Base-by-base conservation (phyloP, 2,797 vertebrate species). In the Rhabdomys pumilio region DNA sequence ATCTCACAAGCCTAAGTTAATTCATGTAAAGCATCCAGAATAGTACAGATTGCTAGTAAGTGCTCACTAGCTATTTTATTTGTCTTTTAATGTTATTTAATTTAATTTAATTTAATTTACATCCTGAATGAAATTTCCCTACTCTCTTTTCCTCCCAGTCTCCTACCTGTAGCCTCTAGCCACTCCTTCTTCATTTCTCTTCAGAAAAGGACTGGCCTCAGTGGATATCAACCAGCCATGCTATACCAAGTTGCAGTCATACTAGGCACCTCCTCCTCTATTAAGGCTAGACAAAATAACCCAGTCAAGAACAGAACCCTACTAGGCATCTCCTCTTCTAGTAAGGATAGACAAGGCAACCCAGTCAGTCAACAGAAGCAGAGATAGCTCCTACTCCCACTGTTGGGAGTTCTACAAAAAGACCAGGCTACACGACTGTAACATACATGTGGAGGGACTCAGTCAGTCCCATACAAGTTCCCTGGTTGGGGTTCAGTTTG, bases 151-250 rank as follows among this genome's bases (percentile, higher is more conserved):
- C 31, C 65, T 67, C 34, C 67, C 3, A 69, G 67, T 69, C 34
- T 15, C 34, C 17, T n/a, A n/a, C 15, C 2, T 2, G 6, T 1
- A 3, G 7, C 67, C 17, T 15, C 67, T 1, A n/a, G 19, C 15
- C 34, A 69, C 67, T 69, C 67, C 65, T 69, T 14, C 67, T 69
- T n/a, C 7, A 69, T 69, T 69, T 69, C 34, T n/a, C 67, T 69
- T 69, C 34, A 69, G 34, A 69, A 69, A 69, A 69, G 67, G 67
- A n/a, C 34, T n/a, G 34, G 67, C 7, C 67, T 69, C 67, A 69
- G 9, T 69, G 67, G 67, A 69, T 69, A 38, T 69, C 67, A 69
- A 69, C 15, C 34, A 69, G 17, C 34, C 17, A 69, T 69, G 15
- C 34, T 8, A 69, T 38, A 69, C 19, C 17, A 38, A 69, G 34